A percentile compares a stretch with the other conserved stretches of the same genome.
Conservation (phyloP, 2,113 vertebrate species). For the Prionailurus bengalensis region DNA sequence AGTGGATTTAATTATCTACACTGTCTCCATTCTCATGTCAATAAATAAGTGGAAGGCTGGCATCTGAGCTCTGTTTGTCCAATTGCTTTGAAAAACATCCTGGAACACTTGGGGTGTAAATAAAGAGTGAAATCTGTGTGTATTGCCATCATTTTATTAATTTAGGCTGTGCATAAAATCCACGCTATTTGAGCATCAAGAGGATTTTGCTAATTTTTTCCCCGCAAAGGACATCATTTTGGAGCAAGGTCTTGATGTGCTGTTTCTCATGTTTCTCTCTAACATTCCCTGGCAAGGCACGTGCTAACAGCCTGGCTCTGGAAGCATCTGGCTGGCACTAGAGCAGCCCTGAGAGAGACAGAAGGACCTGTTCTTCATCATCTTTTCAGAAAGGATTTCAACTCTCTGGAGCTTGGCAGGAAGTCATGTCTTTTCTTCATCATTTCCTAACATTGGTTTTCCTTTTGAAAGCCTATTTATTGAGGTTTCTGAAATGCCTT, state of each 20-base stretch:
- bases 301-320: neutral
- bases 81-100: neutral
- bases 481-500: constrained; percentile 36
- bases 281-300: constrained; percentile 10
- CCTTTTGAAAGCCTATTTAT: constrained; percentile 65
- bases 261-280: neutral
- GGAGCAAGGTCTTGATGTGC: neutral
- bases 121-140: neutral
- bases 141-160: constrained; percentile 25
- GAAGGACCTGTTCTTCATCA: constrained; percentile 60
- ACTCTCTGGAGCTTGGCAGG: constrained; percentile 4
- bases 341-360: neutral
- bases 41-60: neutral
- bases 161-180: neutral
- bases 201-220: neutral
- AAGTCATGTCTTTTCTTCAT: constrained; percentile 30
- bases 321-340: constrained; percentile 57
- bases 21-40: neutral
- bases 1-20: neutral
- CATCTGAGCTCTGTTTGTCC: neutral
- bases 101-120: neutral
- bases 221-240: neutral
- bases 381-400: constrained; percentile 65
- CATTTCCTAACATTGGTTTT: constrained; percentile 58
- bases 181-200: neutral